Conservation (phyloP, 1,140 invertebrate species). For the Lepidurus packardi region DNA sequence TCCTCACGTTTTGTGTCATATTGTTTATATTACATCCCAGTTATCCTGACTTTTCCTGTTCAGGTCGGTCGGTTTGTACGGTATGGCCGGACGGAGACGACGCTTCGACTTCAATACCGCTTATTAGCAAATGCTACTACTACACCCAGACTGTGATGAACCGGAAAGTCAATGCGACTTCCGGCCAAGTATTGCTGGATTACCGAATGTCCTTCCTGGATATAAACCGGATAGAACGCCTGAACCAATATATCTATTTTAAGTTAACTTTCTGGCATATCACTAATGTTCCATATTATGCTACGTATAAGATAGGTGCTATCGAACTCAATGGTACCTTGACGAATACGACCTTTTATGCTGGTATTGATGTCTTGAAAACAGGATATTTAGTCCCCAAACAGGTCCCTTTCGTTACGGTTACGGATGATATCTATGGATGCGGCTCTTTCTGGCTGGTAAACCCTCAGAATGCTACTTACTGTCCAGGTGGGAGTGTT, state of each 20-base stretch:
- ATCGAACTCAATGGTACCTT: too few species aligned
- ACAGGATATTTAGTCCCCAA: too few species aligned
- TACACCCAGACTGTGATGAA: neutral
- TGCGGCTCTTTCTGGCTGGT: neutral
- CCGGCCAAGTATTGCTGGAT: neutral
- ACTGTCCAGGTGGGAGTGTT: neutral
- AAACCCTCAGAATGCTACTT: neutral
- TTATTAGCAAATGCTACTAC: neutral
- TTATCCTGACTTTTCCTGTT: neutral
- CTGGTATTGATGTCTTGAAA: too few species aligned
- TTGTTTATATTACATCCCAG: neutral
- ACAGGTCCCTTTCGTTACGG: neutral
- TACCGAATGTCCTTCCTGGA: neutral
- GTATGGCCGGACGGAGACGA: neutral
- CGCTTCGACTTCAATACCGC: neutral
- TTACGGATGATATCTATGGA: neutral
- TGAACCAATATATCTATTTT: neutral
- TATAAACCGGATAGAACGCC: neutral
- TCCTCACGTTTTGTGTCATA: neutral
- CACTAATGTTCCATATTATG: too few species aligned
- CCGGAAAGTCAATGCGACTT: neutral
- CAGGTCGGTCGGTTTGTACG: neutral
- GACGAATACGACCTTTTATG: too few species aligned
- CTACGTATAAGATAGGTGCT: too few species aligned
- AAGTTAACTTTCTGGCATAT: too few species aligned